Conservation (phyloP, 2,797 vertebrate genomes). For the Tapirus indicus region DNA sequence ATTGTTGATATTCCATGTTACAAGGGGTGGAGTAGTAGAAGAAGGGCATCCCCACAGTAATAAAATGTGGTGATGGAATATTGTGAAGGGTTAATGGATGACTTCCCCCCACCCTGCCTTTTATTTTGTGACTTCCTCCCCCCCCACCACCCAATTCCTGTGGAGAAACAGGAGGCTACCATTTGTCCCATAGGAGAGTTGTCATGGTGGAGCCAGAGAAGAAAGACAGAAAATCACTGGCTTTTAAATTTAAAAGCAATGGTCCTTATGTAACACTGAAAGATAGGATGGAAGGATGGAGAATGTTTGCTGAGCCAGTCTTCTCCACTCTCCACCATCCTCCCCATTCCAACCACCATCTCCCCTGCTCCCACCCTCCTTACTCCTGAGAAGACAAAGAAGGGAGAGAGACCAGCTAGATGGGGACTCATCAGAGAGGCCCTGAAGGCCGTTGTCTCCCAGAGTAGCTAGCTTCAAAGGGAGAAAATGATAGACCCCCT, state of each 20-base stretch:
- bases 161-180: not conserved
- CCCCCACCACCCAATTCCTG: not conserved
- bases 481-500: not conserved
- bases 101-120: not conserved
- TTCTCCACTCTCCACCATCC: not conserved
- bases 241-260: constrained; percentile 17
- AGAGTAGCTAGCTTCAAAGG: not conserved
- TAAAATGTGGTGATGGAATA: not conserved
- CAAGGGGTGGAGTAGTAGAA: not conserved
- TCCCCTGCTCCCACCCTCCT: not conserved
- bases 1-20: not conserved
- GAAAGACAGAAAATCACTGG: not conserved
- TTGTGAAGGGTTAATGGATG: too few relatives aligned
- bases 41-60: not conserved
- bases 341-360: not conserved
- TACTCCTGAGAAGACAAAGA: not conserved
- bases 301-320: not conserved
- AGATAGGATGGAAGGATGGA: not conserved
- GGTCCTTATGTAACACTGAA: not conserved
- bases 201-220: not conserved
- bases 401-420: not conserved
- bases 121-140: not conserved
- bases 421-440: not conserved
- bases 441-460: rapidly evolving
- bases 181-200: not conserved